These are phyloP conservation scores for Ephydatia muelleri DNA, from an alignment of 37 sponge, comb jelly and placozoan genomes.

Conservation along the genomic window DNA sequence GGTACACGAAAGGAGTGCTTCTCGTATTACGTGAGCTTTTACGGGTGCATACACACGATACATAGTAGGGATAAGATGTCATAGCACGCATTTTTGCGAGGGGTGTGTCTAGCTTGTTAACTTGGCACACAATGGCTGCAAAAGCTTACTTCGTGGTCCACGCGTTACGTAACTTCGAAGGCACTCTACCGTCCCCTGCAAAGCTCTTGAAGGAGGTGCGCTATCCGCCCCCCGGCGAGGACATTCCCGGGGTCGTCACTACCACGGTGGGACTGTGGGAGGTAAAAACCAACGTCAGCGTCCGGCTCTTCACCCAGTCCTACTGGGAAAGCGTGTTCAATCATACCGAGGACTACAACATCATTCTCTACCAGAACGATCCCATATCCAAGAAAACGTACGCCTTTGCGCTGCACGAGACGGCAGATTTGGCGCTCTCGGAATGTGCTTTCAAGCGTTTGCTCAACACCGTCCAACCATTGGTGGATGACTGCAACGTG, in stretches of 20 bases:
- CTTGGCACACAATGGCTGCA: neutral
- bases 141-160: neutral
- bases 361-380: conserved; percentile 6
- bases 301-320: neutral
- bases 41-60: no score
- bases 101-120: no score
- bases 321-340: conserved; percentile 25
- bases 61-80: no score
- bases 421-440: neutral
- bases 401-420: conserved; percentile 3
- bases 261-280: conserved; percentile 10
- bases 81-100: no score
- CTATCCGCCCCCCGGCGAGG: neutral
- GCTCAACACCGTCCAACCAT: neutral
- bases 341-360: conserved; percentile 8
- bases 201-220: neutral
- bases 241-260: neutral
- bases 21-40: no score
- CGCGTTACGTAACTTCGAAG: neutral
- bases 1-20: no score
- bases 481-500: conserved; percentile 19
- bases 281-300: conserved; percentile 8
- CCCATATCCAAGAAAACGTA: neutral
- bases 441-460: neutral
- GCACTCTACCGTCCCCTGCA: neutral